phyloP scores from a whole-genome alignment of 1,140 invertebrate genomes.

The Atta colombica region DNA sequence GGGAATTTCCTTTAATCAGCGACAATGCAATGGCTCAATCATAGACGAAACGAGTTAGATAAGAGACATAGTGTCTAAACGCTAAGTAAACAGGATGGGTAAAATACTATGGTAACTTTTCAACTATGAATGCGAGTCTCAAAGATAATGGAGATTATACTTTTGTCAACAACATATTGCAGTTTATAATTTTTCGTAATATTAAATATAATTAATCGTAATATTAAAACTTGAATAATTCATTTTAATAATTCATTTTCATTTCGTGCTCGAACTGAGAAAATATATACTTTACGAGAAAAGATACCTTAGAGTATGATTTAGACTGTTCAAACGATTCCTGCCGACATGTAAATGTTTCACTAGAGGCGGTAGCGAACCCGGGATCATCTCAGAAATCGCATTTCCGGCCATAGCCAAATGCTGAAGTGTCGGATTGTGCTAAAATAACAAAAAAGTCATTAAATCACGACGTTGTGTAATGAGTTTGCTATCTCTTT shows the following conservation, averaged over 20 bases:
- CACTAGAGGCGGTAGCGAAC: conserved; percentile 89
- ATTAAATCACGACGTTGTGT: not conserved
- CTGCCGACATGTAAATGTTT: conserved; percentile 90
- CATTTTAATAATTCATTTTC: too few species aligned
- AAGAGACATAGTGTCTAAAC: conserved; percentile 44
- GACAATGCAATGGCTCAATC: conserved; percentile 33
- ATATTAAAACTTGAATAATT: not conserved
- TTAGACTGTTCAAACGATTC: conserved; percentile 91
- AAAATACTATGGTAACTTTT: conserved; percentile 22
- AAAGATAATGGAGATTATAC: not conserved
- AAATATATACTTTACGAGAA: not conserved
- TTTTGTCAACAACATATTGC: not conserved
- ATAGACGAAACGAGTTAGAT: conserved; percentile 65
- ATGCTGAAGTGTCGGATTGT: conserved; percentile 89
- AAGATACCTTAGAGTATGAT: conserved; percentile 89
- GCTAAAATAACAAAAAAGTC: conserved; percentile 84
- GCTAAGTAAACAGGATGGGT: conserved; percentile 67
- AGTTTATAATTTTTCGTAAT: not conserved
- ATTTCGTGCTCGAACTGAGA: not conserved
- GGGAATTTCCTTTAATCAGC: conserved; percentile 49
- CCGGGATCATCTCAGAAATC: conserved; percentile 89
- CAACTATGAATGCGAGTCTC: not conserved
- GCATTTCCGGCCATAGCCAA: conserved; percentile 91
- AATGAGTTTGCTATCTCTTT: not conserved
- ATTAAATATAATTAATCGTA: not conserved